Evolutionary conservation across 2,888 invertebrate genomes (phyloP).

Genomic region (Orchesellides sinensis): DNA sequence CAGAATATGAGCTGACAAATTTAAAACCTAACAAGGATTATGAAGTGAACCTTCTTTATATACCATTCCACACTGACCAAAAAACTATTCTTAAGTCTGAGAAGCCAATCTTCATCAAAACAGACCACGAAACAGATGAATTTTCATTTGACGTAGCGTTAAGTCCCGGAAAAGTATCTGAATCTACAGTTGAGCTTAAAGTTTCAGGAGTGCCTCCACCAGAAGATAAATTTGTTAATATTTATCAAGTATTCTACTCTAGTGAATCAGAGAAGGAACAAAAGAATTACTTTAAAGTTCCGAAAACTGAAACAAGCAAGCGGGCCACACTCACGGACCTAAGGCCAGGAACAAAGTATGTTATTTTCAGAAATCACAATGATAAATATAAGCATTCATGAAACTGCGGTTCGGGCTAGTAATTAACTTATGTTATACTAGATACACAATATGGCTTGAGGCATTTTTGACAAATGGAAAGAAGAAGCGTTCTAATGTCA

Average conservation of each 20-base stretch:
- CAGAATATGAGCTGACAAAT: constrained; percentile 86
- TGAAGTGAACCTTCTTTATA: constrained; percentile 89
- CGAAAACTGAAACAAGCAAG: constrained; percentile 84
- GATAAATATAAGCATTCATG: constrained; percentile 1
- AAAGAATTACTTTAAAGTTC: constrained; percentile 85
- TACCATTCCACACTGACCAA: constrained; percentile 87
- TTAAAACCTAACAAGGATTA: constrained; percentile 88
- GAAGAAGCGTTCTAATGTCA: constrained; percentile 92
- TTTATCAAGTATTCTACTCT: constrained; percentile 90
- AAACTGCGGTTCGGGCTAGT: no score
- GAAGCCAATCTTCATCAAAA: constrained; percentile 84
- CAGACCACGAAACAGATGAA: constrained; percentile 85
- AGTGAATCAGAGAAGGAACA: constrained; percentile 84
- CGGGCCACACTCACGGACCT: constrained; percentile 83
- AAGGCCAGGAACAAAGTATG: constrained; percentile 83
- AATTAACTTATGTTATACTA: constrained; percentile 74
- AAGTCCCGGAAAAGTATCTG: constrained; percentile 86
- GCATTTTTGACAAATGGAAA: constrained; percentile 93
- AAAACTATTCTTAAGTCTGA: constrained; percentile 87
- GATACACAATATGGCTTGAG: constrained; percentile 93
- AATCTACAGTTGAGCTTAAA: constrained; percentile 86
- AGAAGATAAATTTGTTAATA: constrained; percentile 92
- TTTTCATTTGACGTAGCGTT: constrained; percentile 90
- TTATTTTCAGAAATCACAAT: background rate
- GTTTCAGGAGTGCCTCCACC: constrained; percentile 93